Base-by-base conservation (phyloP, 2,888 invertebrate genomes). In the Mimumesa dahlbomi region DNA sequence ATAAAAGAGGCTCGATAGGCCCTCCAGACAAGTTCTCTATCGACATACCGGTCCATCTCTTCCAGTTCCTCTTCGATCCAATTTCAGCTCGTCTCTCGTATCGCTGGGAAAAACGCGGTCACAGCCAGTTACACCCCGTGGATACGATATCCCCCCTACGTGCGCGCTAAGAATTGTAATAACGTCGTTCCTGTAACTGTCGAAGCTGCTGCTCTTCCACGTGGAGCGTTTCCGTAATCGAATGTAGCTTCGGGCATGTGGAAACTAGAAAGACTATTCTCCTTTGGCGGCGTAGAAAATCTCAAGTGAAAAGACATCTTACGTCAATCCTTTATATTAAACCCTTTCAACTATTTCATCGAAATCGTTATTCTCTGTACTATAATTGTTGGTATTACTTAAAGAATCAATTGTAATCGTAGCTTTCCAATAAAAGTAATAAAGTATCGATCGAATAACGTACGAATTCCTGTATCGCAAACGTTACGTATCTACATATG, bases 111-210 rank as follows among this genome's bases (percentile, higher is more conserved):
- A 42, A 14, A 52, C 13, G 11, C 46, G 31, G 43, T 46, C 61
- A 57, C 14, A 29, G 53, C 14, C 61, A 52, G 72, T 70, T 70
- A 70, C 53, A 57, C 25, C 34, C 52, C 48, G 40, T 18, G 34
- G 56, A 69, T 59, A 50, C 49, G 65, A 61, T 56, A 53, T 53
- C 42, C 50, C 29, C 31, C n/a, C 19, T 43, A 3, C 1, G 22
- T 18, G 50, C 65, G 36, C 70, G 61, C 49, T 61, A 70, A 65
- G 73, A 73, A 73, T 73, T 29, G 61, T 73, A 70, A 73, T 73
- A 73, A 62, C 57, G 42, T 53, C 25, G 49, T 43, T 42, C 14
- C 29, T 9, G 43, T 13, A 31, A 22, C 67, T 22, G 58, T 45
- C 58, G 53, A 45, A 42, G 34, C 52, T 42, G 38, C 31, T 31